Percentiles rank a stretch among this genome's conserved stretches.
Evolutionary conservation across 2,113 vertebrate genomes (phyloP).

Genomic region (Ardeotis arabs): DNA sequence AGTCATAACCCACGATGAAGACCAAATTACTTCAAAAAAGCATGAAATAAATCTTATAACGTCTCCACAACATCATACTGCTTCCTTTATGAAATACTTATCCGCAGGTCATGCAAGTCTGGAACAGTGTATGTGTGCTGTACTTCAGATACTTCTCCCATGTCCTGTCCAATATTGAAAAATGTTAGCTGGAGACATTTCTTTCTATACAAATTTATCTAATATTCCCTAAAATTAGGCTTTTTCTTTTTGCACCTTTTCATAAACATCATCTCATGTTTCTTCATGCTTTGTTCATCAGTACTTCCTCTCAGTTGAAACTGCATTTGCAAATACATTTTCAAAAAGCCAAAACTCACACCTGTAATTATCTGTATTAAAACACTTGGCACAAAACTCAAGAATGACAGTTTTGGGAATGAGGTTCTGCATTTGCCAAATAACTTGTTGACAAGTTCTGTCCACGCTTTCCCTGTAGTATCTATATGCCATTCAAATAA

Average conservation of each 20-base stretch:
- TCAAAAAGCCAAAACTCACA: background rate
- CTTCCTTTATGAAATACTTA: background rate
- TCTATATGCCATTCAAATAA: background rate
- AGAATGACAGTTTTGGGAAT: background rate
- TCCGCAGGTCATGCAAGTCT: background rate
- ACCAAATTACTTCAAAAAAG: background rate
- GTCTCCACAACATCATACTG: background rate
- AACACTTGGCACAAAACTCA: background rate
- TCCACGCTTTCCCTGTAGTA: background rate
- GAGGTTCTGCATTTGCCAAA: background rate
- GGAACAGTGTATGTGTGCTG: background rate
- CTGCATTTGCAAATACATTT: background rate
- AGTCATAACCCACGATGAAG: background rate
- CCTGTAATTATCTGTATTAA: background rate
- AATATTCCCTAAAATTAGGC: background rate
- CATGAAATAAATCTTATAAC: background rate
- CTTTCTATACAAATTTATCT: background rate
- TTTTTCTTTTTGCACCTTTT: background rate
- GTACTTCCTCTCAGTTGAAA: background rate
- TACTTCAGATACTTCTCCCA: background rate
- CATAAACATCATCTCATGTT: background rate
- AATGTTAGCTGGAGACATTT: background rate
- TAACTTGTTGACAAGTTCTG: background rate
- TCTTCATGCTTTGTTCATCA: background rate
- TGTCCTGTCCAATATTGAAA: background rate